Base-by-base conservation (phyloP, 2,797 vertebrate species). In the Takifugu rubripes region DNA sequence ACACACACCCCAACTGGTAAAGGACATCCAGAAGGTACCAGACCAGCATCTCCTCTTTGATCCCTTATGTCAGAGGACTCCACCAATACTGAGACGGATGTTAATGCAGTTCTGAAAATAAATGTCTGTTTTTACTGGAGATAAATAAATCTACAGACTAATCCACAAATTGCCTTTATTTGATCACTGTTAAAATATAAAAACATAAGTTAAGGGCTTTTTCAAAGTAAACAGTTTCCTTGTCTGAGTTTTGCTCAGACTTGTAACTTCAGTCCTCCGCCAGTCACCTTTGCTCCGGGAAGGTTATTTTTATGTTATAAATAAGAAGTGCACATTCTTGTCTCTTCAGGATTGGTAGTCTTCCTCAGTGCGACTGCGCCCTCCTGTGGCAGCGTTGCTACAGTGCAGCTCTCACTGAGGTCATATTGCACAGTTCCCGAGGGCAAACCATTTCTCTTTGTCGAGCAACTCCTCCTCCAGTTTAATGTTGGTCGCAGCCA, bases 361-460 rank as follows among this genome's bases (percentile, higher is more conserved):
- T 11, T 26, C 3, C 47, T 26, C 25, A 7, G 25, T 15, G 24
- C 25, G 45, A 44, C 14, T 55, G 54, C 69, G 1, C 75, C 87
- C 76, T 54, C 86, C 84, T 54, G 60, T 85, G 86, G 78, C 56
- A 29, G 54, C 44, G 31, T n/a, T 0, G 0, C 0, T 12, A 1
- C 45, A 49, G 54, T 56, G 55, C 82, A 60, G 8, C 45, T 57
- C 47, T 11, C 52, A 11, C 54, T 16, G 26, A 16, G 15, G 31
- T 87, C 70, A 90, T 29, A 85, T 31, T 1, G 86, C 51, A 64
- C 82, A 81, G 72, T 91, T 92, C 64, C 90, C 90, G 1, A 95
- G 76, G 1, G 64, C 77, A 68, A 93, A 94, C 93, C 93, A 92
- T 61, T 47, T 87, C 84, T 92, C 93, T 75, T 75, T 91, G 80